phyloP scores from a whole-genome alignment of 2,888 invertebrate species.

The Nymphalis polychloros region DNA sequence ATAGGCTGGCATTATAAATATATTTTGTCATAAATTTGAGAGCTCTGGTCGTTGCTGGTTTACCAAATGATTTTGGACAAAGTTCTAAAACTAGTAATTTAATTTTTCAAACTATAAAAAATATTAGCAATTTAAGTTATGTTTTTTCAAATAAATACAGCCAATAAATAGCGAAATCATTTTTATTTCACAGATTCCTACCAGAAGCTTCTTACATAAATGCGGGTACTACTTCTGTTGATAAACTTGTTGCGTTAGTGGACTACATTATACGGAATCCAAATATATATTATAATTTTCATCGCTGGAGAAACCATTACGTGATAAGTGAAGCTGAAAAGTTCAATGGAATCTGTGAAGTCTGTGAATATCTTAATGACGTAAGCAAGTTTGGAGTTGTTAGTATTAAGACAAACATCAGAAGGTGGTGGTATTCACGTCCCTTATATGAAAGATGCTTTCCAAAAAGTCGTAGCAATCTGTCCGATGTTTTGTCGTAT shows the following conservation, averaged over 20 bases:
- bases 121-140: neutral
- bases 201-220: slow-evolving; percentile 65
- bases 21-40: too few relatives aligned
- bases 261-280: slow-evolving; percentile 52
- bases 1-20: too few relatives aligned
- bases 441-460: slow-evolving; percentile 44
- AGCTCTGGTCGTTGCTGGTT: too few relatives aligned
- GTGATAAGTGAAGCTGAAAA: slow-evolving; percentile 47
- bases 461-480: slow-evolving; percentile 46
- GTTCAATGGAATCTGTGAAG: slow-evolving; percentile 55
- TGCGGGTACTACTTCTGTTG: slow-evolving; percentile 42
- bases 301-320: slow-evolving; percentile 59
- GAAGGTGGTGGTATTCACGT: slow-evolving; percentile 64
- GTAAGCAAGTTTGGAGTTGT: slow-evolving; percentile 35
- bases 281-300: slow-evolving; percentile 51
- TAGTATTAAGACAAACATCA: slow-evolving; percentile 51
- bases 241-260: slow-evolving; percentile 52
- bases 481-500: slow-evolving; percentile 46
- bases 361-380: slow-evolving; percentile 59
- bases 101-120: neutral
- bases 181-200: slow-evolving; percentile 55
- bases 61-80: too few relatives aligned
- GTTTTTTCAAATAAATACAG: too few relatives aligned
- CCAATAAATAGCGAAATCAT: too few relatives aligned
- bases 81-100: neutral